Evolutionary conservation across 2,888 invertebrate species (phyloP).

Genomic region (Protonemura montana): DNA sequence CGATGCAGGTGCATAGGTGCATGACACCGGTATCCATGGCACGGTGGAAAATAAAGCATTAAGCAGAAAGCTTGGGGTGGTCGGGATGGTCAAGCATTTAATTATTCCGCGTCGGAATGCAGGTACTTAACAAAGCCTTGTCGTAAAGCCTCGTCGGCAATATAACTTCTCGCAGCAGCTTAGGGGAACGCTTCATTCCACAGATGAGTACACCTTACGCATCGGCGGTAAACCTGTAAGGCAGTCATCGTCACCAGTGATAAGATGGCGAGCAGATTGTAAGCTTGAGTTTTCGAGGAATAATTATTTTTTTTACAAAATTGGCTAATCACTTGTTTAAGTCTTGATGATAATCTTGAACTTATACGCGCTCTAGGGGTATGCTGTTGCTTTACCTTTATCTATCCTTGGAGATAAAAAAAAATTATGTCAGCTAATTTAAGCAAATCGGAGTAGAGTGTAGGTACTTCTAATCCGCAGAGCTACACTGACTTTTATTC

Average conservation of each 20-base stretch:
- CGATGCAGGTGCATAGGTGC: background rate
- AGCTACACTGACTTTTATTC: slow-evolving; percentile 7
- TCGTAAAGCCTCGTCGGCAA: background rate
- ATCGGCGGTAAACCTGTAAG: background rate
- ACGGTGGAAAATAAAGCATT: background rate
- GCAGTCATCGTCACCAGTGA: background rate
- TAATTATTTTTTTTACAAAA: background rate
- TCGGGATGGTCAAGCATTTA: background rate
- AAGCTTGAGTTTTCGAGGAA: background rate
- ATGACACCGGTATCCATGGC: background rate
- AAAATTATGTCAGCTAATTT: background rate
- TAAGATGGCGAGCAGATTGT: background rate
- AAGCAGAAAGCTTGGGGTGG: background rate
- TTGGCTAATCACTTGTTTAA: background rate
- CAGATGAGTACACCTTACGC: background rate
- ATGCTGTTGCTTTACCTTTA: background rate
- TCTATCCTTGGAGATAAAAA: background rate
- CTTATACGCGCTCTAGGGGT: too few species aligned
- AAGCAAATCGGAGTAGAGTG: background rate
- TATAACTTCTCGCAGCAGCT: background rate
- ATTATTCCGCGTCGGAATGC: background rate
- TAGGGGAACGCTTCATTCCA: background rate
- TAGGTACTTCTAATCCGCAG: background rate
- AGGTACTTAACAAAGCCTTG: background rate
- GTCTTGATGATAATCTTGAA: background rate